Conservation (phyloP, 1,140 invertebrate species). For the Episyrphus balteatus region DNA sequence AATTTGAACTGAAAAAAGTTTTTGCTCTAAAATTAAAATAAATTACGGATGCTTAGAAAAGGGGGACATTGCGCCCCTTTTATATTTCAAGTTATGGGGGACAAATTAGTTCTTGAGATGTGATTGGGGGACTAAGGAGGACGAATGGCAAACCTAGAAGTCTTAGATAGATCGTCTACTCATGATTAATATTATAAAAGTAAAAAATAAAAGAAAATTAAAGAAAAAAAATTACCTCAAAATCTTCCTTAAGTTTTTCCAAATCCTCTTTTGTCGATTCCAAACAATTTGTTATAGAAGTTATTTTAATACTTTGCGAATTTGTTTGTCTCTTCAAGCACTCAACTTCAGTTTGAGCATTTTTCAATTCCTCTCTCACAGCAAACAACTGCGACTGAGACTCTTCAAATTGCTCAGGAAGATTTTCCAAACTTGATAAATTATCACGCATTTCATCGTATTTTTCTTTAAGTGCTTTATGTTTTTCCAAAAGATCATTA, state of each 20-base stretch:
- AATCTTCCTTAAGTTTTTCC: constrained; percentile 10
- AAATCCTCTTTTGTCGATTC: constrained; percentile 31
- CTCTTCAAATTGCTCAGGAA: constrained; percentile 40
- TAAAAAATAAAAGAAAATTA: too few species aligned
- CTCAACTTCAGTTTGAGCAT: constrained; percentile 14
- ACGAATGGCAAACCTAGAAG: too few species aligned
- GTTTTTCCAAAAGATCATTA: constrained; percentile 46
- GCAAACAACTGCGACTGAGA: constrained; percentile 17
- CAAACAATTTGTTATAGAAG: constrained; percentile 23
- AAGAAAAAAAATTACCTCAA: constrained; percentile 10
- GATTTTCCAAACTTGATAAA: constrained; percentile 32
- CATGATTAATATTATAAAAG: too few species aligned
- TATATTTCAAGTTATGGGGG: too few species aligned
- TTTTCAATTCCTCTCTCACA: constrained; percentile 13
- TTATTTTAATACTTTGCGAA: constrained; percentile 30
- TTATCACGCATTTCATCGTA: constrained; percentile 42
- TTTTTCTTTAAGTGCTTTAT: constrained; percentile 42
- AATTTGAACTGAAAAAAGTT: too few species aligned
- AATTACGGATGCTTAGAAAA: too few species aligned
- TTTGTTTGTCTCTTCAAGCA: constrained; percentile 20
- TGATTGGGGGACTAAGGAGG: too few species aligned
- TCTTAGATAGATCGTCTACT: too few species aligned
- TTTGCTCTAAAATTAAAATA: too few species aligned
- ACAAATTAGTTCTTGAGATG: too few species aligned
- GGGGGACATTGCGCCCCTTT: too few species aligned